phyloP scores from a whole-genome alignment of 2,113 vertebrate species.

The Bungarus multicinctus region DNA sequence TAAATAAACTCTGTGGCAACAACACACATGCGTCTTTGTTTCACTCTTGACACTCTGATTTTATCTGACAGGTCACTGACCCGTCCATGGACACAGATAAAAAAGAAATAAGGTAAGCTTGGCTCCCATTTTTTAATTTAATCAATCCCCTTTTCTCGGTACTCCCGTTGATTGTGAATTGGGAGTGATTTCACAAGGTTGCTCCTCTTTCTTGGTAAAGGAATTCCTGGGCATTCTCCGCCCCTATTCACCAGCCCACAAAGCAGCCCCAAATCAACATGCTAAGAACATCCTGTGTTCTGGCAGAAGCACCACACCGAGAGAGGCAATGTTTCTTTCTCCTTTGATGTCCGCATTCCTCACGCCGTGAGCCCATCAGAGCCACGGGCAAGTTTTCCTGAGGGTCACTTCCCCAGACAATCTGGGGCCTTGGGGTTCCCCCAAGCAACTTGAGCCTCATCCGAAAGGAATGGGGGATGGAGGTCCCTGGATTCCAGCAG shows the following conservation, averaged over 20 bases:
- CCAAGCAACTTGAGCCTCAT: neutral
- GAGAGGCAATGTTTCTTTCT: neutral
- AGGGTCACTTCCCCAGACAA: rapidly evolving
- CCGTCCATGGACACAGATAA: rapidly evolving
- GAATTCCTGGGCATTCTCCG: neutral
- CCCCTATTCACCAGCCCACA: neutral
- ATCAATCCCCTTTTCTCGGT: neutral
- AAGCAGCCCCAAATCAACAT: neutral
- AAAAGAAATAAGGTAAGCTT: neutral
- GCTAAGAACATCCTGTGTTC: neutral
- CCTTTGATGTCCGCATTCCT: neutral
- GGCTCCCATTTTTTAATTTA: neutral
- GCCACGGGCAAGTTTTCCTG: neutral
- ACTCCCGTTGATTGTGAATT: constrained; percentile 19
- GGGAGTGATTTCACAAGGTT: rapidly evolving
- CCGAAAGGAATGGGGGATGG: neutral
- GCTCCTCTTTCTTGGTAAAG: neutral
- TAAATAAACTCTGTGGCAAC: neutral
- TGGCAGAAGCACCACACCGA: neutral
- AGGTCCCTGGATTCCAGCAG: constrained; percentile 17
- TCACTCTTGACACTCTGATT: too few species aligned
- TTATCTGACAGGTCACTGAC: neutral
- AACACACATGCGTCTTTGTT: too few species aligned
- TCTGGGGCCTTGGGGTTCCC: neutral
- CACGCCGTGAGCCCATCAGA: neutral